phyloP scores from a whole-genome alignment of 2,888 invertebrate genomes.

The Ellobium chinense region DNA sequence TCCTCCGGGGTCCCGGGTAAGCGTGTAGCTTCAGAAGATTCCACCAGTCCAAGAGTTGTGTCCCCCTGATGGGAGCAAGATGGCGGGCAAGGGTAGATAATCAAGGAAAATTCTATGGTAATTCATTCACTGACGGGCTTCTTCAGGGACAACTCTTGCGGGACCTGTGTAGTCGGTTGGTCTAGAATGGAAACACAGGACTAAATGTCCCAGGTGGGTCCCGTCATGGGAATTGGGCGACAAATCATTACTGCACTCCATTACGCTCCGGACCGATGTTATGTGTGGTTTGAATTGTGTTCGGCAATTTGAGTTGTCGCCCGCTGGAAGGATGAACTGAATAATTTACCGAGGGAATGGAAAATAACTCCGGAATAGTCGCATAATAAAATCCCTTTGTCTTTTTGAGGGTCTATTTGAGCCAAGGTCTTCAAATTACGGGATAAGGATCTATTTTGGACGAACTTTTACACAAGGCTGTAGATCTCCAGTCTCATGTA shows the following conservation, averaged over 20 bases:
- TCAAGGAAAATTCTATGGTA: background rate
- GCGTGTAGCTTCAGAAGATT: background rate
- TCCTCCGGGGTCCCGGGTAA: background rate
- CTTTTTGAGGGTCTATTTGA: too few relatives aligned
- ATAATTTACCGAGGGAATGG: too few relatives aligned
- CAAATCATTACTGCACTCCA: constrained; percentile 18
- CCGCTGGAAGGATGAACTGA: too few relatives aligned
- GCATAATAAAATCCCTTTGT: too few relatives aligned
- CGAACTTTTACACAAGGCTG: too few relatives aligned
- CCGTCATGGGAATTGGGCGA: background rate
- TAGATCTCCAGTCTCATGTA: too few relatives aligned
- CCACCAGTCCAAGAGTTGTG: background rate
- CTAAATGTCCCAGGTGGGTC: background rate
- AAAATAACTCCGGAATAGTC: too few relatives aligned
- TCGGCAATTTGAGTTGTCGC: constrained; percentile 4
- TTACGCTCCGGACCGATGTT: constrained; percentile 12
- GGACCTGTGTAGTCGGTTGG: too few relatives aligned
- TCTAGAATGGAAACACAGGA: too few relatives aligned
- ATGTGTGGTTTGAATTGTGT: constrained; percentile 28
- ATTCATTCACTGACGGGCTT: background rate
- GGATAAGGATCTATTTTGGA: too few relatives aligned
- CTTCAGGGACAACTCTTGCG: background rate
- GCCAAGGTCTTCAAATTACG: too few relatives aligned
- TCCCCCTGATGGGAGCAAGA: background rate
- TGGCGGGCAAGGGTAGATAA: background rate